Conservation (phyloP, 2,113 vertebrate species). For the Sarotherodon lohbergeri region DNA sequence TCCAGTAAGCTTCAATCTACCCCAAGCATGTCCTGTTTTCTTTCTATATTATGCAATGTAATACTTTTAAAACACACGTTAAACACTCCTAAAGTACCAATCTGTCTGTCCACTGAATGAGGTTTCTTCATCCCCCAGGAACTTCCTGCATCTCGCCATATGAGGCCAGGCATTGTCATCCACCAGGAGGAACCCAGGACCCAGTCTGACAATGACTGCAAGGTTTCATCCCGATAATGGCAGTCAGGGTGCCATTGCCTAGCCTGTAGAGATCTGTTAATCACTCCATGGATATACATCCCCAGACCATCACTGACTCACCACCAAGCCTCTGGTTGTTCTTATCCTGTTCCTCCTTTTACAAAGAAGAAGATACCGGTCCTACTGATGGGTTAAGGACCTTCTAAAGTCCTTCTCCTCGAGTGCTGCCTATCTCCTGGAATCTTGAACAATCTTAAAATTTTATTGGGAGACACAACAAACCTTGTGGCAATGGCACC, state of each 20-base stretch:
- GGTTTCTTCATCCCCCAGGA: neutral
- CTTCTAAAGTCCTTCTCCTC: neutral
- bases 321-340: neutral
- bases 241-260: neutral
- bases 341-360: neutral
- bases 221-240: neutral
- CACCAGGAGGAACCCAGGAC: neutral
- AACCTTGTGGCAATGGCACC: neutral
- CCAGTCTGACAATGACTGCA: neutral
- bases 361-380: neutral
- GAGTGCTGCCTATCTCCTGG: neutral
- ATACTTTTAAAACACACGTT: neutral
- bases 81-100: neutral
- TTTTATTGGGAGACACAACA: neutral
- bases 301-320: neutral
- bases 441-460: neutral
- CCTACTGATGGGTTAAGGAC: neutral
- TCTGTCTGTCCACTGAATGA: neutral
- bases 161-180: neutral
- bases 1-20: neutral
- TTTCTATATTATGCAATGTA: neutral
- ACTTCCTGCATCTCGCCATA: neutral
- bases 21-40: neutral
- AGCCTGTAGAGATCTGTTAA: neutral
- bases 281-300: neutral